These are phyloP conservation scores for Mormyrus hasselquistii DNA, from an alignment of 2,797 vertebrate genomes.

Conservation along the genomic window DNA sequence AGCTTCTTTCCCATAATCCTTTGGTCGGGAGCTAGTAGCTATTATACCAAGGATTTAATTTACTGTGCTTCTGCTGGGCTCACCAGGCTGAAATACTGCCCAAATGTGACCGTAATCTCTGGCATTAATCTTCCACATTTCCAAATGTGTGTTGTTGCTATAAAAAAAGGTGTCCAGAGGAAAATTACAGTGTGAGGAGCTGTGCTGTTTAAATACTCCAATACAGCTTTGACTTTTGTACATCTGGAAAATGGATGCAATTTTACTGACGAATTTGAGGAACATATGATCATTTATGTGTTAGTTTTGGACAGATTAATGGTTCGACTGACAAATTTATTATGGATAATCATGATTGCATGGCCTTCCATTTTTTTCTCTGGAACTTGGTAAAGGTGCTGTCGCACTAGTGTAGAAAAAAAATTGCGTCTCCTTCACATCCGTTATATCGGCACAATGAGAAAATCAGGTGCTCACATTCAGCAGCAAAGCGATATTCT, in stretches of 20 bases:
- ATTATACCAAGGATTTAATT: slow-evolving; percentile 3
- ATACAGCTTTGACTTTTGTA: neutral
- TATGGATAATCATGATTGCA: neutral
- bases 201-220: neutral
- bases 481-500: neutral
- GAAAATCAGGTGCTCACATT: neutral
- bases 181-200: slow-evolving; percentile 11
- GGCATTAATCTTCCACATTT: neutral
- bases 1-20: neutral
- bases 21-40: neutral
- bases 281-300: neutral
- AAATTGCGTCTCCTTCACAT: neutral
- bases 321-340: neutral
- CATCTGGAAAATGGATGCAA: neutral
- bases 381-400: neutral
- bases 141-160: neutral
- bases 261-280: neutral
- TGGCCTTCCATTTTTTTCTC: neutral
- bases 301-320: neutral
- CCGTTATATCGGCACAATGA: neutral
- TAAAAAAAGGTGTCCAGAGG: neutral
- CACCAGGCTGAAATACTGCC: neutral
- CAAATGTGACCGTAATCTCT: slow-evolving; percentile 18
- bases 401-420: neutral
- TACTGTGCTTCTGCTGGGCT: neutral